These are phyloP conservation scores for Thymelicus sylvestris DNA, from an alignment of 2,888 invertebrate species.

Conservation along the genomic window DNA sequence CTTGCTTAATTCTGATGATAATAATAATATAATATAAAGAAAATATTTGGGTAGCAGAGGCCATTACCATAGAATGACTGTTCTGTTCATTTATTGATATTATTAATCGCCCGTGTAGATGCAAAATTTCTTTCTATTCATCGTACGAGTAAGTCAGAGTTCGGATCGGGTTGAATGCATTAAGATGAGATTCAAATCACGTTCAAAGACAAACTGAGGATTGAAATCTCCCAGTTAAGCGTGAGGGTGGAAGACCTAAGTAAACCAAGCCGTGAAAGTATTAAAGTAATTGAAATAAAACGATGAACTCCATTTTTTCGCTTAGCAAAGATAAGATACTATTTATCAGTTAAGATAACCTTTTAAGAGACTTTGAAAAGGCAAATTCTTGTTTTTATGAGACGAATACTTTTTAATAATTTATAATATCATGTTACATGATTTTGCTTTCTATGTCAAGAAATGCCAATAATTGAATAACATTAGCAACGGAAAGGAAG, in stretches of 20 bases:
- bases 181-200: conserved; percentile 33
- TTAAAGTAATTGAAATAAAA: conserved; percentile 22
- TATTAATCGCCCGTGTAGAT: no score
- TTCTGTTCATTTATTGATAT: no score
- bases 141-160: not conserved
- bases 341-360: not conserved
- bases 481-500: no score
- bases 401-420: no score
- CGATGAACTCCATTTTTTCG: conserved; percentile 1
- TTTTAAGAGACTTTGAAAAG: not conserved
- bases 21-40: no score
- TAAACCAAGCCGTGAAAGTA: conserved; percentile 13
- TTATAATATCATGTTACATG: no score
- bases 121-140: not conserved
- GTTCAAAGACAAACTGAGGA: conserved; percentile 32
- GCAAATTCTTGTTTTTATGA: not conserved
- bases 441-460: no score
- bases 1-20: no score
- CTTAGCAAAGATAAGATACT: not conserved
- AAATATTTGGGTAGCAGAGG: no score
- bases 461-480: no score
- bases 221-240: conserved; percentile 26
- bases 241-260: conserved; percentile 23
- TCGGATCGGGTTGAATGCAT: conserved; percentile 14
- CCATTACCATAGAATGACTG: no score